Conservation (phyloP, 2,113 vertebrate species). For the Melanerpes aurifrons region DNA sequence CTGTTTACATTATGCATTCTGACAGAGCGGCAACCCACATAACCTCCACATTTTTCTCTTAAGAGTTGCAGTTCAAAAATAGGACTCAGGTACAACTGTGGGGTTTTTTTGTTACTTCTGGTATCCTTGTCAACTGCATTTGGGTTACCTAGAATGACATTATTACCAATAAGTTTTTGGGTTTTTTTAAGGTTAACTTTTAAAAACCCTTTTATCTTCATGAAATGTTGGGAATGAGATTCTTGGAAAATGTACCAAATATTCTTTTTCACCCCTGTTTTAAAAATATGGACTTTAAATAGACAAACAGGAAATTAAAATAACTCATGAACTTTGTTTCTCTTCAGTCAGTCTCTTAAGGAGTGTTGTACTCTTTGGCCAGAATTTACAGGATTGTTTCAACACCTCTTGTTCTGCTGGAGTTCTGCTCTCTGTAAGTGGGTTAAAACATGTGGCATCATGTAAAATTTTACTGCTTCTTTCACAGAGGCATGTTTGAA, state of each 20-base stretch:
- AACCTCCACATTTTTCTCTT: conserved; percentile 6
- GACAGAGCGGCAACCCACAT: not conserved
- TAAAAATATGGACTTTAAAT: not conserved
- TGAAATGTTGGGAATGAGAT: not conserved
- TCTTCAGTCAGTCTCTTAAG: not conserved
- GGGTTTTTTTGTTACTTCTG: not conserved
- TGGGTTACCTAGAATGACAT: not conserved
- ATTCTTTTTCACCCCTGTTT: not conserved
- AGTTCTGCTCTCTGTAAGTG: not conserved
- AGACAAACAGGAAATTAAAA: conserved; percentile 15
- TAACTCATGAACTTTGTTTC: not conserved
- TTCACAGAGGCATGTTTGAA: not conserved
- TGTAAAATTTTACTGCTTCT: not conserved
- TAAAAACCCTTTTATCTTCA: not conserved
- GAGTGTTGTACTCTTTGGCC: not conserved
- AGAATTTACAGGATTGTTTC: conserved; percentile 1
- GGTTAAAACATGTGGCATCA: not conserved
- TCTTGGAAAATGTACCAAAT: not conserved
- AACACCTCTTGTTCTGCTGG: not conserved
- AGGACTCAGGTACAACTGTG: not conserved
- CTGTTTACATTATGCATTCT: conserved; percentile 38
- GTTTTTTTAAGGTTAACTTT: not conserved
- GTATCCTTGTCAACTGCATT: not conserved
- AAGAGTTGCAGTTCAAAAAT: not conserved
- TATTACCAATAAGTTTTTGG: not conserved